Conservation (phyloP, 2,113 vertebrate species). For the Chloropsis hardwickii region DNA sequence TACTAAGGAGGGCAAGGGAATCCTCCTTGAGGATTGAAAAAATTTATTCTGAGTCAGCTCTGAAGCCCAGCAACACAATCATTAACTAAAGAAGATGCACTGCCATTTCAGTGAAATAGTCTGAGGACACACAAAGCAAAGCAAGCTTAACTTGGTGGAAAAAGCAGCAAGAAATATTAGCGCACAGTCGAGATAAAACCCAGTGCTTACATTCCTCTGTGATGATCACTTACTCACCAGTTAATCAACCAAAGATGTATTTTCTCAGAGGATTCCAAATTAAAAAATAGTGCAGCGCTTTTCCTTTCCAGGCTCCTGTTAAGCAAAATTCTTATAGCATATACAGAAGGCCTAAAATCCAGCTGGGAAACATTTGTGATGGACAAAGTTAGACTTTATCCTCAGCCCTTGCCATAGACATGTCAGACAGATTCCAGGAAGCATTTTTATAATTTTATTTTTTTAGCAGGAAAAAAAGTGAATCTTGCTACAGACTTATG, state of each 20-base stretch:
- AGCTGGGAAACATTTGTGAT: background rate
- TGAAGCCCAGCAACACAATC: background rate
- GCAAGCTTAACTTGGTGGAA: background rate
- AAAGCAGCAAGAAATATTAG: background rate
- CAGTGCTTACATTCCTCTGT: background rate
- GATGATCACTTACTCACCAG: background rate
- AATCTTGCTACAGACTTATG: background rate
- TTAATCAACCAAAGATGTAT: background rate
- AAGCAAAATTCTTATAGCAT: background rate
- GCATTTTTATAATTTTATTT: background rate
- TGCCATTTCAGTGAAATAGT: background rate
- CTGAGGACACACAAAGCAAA: background rate
- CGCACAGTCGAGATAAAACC: background rate
- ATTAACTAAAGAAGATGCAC: background rate
- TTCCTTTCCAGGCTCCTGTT: background rate
- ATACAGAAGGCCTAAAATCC: background rate
- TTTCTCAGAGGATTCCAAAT: background rate
- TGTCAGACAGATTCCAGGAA: background rate
- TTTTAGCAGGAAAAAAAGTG: background rate
- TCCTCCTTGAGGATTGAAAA: background rate
- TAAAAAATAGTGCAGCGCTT: background rate
- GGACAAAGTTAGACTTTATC: background rate
- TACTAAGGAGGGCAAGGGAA: background rate
- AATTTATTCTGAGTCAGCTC: background rate
- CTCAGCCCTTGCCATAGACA: background rate